Evolutionary conservation across 2,113 vertebrate species (phyloP), one percentile per base, ranked within the genome.

Genomic region (Salvelinus sp.): DNA sequence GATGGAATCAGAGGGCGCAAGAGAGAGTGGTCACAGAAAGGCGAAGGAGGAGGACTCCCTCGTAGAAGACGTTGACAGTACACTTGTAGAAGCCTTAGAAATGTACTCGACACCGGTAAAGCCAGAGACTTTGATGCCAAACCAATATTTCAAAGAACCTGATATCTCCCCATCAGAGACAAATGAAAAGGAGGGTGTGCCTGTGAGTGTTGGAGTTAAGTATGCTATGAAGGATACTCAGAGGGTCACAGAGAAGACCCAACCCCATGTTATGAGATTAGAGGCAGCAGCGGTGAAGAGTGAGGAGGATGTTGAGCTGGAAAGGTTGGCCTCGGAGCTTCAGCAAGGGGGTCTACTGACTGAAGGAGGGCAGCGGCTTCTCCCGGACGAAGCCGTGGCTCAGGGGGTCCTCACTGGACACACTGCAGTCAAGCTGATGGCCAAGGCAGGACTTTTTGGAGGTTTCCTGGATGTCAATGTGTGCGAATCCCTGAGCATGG

Each of bases 381-480:
- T 97, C n/a, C 91, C 98, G 25, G 94, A 96, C 47, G 93, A 98
- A 77, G 96, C 96, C 0, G 77, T 97, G 44, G 89, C 93, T 10
- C 82, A 79, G 1, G 95, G 96, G 0, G 69, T 92, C 3, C 88
- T 99, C 27, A 88, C 96, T 3, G 92, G 94, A 1, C 94, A 96
- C 71, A 93, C 94, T 0, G 97, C 96, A 1, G 91, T 98, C 66
- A 96, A 94, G n/a, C 84, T 98, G 5, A 94, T 98, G 95, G 94
- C 91, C 79, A 89, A 91, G 76, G 90, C 96, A 76, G 90, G 88
- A 68, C 91, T 97, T 83, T 98, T 99, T 85, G 94, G 91, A 2
- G 96, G 98, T 44, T 99, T 99, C 89, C 88, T 98, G 60, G 96
- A 98, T 79, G 81, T 92, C 0, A 88, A 81, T 14, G 91, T 92